These are phyloP conservation scores for Lophotriccus pileatus DNA, from an alignment of 2,797 vertebrate species.

Conservation along the genomic window DNA sequence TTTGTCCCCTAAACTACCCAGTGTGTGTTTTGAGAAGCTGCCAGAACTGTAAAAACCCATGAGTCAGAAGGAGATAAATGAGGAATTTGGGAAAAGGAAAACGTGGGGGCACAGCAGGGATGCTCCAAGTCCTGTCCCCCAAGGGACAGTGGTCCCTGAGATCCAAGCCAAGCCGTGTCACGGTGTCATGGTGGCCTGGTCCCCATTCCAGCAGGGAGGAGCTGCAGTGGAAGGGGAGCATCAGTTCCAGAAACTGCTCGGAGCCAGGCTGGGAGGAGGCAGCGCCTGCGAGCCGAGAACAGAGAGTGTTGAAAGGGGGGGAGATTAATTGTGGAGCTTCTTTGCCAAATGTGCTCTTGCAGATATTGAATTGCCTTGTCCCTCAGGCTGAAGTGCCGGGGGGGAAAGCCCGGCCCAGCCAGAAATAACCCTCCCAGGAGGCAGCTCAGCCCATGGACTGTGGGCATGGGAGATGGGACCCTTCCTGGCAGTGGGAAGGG, in stretches of 20 bases:
- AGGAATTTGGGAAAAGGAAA: neutral
- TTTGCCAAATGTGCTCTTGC: constrained; percentile 33
- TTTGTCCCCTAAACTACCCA: neutral
- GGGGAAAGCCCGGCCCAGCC: neutral
- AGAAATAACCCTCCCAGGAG: neutral
- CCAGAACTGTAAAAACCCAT: neutral
- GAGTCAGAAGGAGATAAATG: neutral
- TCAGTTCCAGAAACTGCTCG: neutral
- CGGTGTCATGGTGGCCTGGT: neutral
- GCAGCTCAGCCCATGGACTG: neutral
- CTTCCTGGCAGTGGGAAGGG: neutral
- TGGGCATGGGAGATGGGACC: neutral
- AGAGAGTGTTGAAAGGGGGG: neutral
- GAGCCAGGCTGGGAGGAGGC: constrained; percentile 11
- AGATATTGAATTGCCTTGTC: constrained; percentile 9
- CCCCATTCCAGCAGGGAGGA: neutral
- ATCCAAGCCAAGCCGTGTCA: fast-evolving
- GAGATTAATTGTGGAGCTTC: constrained; percentile 22
- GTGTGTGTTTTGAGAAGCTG: constrained; percentile 3
- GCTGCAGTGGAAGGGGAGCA: neutral
- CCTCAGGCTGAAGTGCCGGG: neutral
- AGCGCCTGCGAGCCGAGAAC: neutral
- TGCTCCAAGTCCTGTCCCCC: neutral
- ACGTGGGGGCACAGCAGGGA: neutral
- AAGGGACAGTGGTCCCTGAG: fast-evolving